These are phyloP conservation scores for Arremon aurantiirostris DNA, from an alignment of 2,797 vertebrate species.

Conservation along the genomic window DNA sequence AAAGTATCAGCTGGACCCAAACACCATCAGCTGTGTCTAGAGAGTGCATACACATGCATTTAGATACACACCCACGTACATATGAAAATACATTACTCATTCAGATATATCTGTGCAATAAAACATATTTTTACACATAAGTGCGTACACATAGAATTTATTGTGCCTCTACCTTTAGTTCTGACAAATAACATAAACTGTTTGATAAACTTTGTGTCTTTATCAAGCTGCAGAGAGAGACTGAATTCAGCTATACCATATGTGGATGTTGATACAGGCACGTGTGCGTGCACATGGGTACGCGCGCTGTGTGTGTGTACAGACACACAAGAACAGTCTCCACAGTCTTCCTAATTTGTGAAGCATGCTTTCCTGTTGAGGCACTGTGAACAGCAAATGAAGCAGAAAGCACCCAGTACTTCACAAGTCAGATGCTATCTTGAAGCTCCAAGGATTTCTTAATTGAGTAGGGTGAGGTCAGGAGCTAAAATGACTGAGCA, in stretches of 20 bases:
- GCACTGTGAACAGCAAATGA: conserved; percentile 5
- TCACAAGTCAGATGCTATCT: background rate
- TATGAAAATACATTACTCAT: background rate
- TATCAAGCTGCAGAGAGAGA: background rate
- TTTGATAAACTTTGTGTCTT: background rate
- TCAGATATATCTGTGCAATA: background rate
- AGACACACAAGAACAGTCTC: background rate
- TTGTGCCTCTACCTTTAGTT: background rate
- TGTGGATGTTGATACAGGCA: rapidly evolving
- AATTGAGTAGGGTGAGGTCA: conserved; percentile 36
- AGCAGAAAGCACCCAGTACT: conserved; percentile 6
- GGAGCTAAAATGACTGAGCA: conserved; percentile 20
- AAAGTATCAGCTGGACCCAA: background rate
- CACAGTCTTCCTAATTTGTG: background rate
- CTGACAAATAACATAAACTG: background rate
- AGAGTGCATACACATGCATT: background rate
- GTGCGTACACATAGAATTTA: background rate
- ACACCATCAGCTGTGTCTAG: background rate
- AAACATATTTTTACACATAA: background rate
- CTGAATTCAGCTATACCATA: background rate
- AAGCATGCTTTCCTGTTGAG: background rate
- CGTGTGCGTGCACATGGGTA: rapidly evolving
- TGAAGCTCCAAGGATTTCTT: conserved; percentile 35
- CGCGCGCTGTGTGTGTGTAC: rapidly evolving
- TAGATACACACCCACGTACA: background rate